These are phyloP conservation scores for Liparis tanakae DNA, from an alignment of 2,797 vertebrate genomes.

Conservation along the genomic window DNA sequence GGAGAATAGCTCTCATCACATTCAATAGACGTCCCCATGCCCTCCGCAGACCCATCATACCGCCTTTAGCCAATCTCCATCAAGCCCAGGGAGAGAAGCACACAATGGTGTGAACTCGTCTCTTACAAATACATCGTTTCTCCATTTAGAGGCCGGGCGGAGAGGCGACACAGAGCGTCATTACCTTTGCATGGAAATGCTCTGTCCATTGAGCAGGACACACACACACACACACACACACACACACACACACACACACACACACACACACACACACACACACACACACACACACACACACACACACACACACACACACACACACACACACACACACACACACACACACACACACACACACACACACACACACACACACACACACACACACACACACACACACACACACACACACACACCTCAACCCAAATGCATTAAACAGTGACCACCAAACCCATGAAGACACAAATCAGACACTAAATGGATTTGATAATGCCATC, in stretches of 20 bases:
- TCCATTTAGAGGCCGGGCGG: conserved; percentile 64
- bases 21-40: conserved; percentile 42
- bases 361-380: no score
- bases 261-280: no score
- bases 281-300: no score
- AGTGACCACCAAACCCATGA: conserved; percentile 64
- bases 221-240: neutral
- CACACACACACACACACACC: no score
- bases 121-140: conserved; percentile 61
- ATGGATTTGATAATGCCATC: conserved; percentile 54
- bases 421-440: conserved; percentile 54
- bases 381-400: no score
- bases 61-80: conserved; percentile 55
- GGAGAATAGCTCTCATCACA: conserved; percentile 34
- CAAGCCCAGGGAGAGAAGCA: conserved; percentile 57
- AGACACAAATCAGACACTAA: conserved; percentile 61
- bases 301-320: no score
- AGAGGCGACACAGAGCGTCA: conserved; percentile 52
- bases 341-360: no score
- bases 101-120: conserved; percentile 47
- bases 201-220: conserved; percentile 51
- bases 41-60: conserved; percentile 43
- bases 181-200: conserved; percentile 64
- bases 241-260: no score
- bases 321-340: no score